Evolutionary conservation across 2,797 vertebrate species (phyloP).

Genomic region (Hippoglossus hippoglossus): DNA sequence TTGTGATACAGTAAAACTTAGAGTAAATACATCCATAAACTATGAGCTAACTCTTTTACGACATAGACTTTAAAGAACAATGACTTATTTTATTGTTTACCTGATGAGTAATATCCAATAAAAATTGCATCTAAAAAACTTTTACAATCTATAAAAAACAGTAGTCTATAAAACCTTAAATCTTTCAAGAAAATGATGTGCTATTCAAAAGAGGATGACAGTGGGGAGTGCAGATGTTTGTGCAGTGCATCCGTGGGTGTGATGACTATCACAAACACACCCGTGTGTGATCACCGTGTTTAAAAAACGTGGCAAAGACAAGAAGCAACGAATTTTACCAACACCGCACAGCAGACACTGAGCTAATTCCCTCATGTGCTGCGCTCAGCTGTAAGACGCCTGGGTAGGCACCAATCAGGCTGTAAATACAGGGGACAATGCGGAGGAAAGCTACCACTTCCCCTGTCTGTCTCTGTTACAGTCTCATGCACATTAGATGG

Average conservation of each 20-base stretch:
- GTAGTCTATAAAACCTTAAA: too few relatives aligned
- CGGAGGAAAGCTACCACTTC: constrained; percentile 60
- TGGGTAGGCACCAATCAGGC: constrained; percentile 77
- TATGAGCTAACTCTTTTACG: too few relatives aligned
- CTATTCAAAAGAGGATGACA: not conserved
- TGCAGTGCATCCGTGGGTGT: constrained; percentile 22
- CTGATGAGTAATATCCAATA: not conserved
- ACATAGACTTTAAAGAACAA: too few relatives aligned
- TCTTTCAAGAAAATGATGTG: too few relatives aligned
- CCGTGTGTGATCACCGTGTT: constrained; percentile 65
- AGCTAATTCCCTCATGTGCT: constrained; percentile 77
- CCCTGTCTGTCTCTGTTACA: constrained; percentile 50
- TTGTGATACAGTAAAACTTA: too few relatives aligned
- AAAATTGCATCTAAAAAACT: not conserved
- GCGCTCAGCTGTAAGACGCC: constrained; percentile 76
- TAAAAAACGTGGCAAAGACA: constrained; percentile 60
- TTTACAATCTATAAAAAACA: too few relatives aligned
- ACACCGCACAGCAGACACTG: constrained; percentile 68
- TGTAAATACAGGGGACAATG: constrained; percentile 74
- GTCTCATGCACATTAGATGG: constrained; percentile 31
- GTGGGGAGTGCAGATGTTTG: constrained; percentile 11
- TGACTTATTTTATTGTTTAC: too few relatives aligned
- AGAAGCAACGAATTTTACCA: constrained; percentile 70
- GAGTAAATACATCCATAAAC: too few relatives aligned
- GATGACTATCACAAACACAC: constrained; percentile 49